phyloP scores from a whole-genome alignment of 2,113 vertebrate genomes.

The Vimba vimba region DNA sequence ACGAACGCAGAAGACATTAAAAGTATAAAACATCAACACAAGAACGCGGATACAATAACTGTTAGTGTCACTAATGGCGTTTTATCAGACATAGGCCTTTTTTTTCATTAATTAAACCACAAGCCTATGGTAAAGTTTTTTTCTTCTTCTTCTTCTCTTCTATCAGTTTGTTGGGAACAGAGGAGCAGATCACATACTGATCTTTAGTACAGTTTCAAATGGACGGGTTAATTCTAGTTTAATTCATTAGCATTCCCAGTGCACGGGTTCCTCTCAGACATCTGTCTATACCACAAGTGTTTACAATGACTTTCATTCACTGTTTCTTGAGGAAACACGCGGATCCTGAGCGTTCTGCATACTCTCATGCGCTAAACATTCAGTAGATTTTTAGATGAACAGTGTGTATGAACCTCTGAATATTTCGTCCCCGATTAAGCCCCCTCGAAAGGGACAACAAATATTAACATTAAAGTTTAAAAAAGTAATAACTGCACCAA shows the following conservation, averaged over 20 bases:
- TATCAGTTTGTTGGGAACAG: constrained; percentile 17
- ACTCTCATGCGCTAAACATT: neutral
- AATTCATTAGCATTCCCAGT: constrained; percentile 82
- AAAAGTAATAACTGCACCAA: neutral
- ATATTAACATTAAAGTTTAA: neutral
- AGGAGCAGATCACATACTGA: constrained; percentile 74
- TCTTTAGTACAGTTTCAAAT: constrained; percentile 76
- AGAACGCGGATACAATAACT: too few species aligned
- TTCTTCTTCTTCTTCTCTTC: neutral
- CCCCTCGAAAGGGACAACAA: neutral
- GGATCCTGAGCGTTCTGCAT: neutral
- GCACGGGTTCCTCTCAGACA: constrained; percentile 59
- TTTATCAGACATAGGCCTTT: neutral
- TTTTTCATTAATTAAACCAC: neutral
- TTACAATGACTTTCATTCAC: constrained; percentile 30
- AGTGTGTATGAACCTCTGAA: neutral
- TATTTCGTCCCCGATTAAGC: neutral
- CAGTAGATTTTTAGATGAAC: neutral
- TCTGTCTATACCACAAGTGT: constrained; percentile 45
- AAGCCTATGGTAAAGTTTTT: neutral
- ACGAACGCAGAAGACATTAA: neutral
- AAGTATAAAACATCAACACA: neutral
- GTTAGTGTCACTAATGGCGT: neutral
- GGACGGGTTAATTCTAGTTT: constrained; percentile 77
- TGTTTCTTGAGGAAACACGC: neutral